phyloP scores from a whole-genome alignment of 92 coral and sea anemone species.

The Heliopora coerulea region DNA sequence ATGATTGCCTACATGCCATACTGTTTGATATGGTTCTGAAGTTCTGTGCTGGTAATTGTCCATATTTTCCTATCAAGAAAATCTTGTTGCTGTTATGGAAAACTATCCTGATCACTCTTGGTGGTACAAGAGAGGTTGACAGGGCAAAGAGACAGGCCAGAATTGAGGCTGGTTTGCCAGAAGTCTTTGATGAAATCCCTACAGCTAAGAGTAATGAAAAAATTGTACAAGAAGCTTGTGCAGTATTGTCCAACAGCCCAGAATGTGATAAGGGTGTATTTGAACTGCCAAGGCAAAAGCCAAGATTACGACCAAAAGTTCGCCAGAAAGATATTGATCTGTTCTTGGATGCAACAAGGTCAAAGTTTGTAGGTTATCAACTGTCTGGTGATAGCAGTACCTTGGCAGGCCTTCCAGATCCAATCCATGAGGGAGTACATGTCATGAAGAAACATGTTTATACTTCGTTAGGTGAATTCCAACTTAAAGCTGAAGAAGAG shows the following conservation, averaged over 20 bases:
- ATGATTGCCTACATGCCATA: conserved; percentile 67
- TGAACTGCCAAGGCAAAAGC: conserved; percentile 47
- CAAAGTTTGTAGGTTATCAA: conserved; percentile 96
- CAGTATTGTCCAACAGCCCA: conserved; percentile 61
- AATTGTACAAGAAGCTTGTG: conserved; percentile 53
- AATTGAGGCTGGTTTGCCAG: conserved; percentile 72
- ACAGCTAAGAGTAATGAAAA: not conserved
- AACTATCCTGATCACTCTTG: conserved; percentile 83
- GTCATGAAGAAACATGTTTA: conserved; percentile 93
- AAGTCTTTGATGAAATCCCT: conserved; percentile 62
- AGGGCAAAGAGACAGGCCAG: conserved; percentile 66
- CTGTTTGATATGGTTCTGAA: conserved; percentile 96
- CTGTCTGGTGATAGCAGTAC: conserved; percentile 81
- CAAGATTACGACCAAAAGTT: conserved; percentile 79
- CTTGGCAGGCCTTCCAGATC: conserved; percentile 89
- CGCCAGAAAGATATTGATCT: conserved; percentile 86
- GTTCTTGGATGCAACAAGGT: conserved; percentile 82
- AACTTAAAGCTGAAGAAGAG: conserved; percentile 88
- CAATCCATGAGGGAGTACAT: conserved; percentile 87
- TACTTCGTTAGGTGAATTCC: conserved; percentile 81
- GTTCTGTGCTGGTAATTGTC: conserved; percentile 88
- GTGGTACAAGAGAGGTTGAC: conserved; percentile 77
- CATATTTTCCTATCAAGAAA: conserved; percentile 97
- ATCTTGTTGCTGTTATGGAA: conserved; percentile 91
- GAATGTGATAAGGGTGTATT: conserved; percentile 62